These are phyloP conservation scores for Apodemus speciosus DNA, from an alignment of 2,113 vertebrate species.

Conservation along the genomic window DNA sequence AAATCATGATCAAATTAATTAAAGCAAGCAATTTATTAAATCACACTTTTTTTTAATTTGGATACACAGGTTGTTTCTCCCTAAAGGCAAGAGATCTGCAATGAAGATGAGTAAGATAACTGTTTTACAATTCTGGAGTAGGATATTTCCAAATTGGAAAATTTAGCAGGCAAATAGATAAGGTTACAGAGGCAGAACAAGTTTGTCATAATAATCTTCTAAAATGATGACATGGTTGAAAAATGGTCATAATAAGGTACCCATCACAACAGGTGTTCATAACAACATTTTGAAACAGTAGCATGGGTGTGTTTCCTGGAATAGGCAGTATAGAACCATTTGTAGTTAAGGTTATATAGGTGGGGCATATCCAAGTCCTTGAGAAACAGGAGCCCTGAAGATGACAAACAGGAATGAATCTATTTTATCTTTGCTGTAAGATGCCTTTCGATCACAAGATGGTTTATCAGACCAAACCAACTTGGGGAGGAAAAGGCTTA, in stretches of 20 bases:
- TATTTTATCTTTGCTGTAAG: not conserved
- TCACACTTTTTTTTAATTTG: too few species aligned
- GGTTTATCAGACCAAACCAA: not conserved
- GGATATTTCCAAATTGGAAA: not conserved
- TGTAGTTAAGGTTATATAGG: not conserved
- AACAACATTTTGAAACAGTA: not conserved
- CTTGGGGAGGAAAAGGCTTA: not conserved
- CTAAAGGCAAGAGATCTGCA: not conserved
- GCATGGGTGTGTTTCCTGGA: not conserved
- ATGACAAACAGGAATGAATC: not conserved
- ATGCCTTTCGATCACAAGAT: not conserved
- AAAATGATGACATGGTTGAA: not conserved
- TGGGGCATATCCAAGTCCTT: not conserved
- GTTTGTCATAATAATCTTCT: not conserved
- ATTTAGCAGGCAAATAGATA: not conserved
- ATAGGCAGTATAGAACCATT: not conserved
- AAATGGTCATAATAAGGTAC: not conserved
- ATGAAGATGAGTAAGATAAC: not conserved
- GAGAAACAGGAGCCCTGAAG: not conserved
- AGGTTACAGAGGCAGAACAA: not conserved
- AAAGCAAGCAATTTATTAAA: not conserved
- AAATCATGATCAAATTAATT: not conserved
- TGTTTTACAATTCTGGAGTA: not conserved
- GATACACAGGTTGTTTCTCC: not conserved
- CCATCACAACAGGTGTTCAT: not conserved